Evolutionary conservation across 1,140 invertebrate genomes (phyloP).

Genomic region (Radopholus similis): DNA sequence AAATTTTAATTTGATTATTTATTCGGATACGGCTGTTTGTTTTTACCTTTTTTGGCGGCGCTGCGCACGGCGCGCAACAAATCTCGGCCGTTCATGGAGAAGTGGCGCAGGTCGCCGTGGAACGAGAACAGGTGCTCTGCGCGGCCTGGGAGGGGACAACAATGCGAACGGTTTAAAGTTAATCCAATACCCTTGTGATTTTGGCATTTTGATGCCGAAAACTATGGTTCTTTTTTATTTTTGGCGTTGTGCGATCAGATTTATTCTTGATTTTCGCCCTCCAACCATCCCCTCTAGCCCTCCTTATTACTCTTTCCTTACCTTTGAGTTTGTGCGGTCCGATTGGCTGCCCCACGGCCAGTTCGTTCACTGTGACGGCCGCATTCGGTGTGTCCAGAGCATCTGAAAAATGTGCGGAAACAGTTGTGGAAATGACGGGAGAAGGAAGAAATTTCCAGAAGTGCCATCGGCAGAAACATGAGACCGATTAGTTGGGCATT

Average conservation of each 20-base stretch:
- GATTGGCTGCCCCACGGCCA: constrained; percentile 7
- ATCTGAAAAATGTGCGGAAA: background rate
- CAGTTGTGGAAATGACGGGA: background rate
- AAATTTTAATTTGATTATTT: background rate
- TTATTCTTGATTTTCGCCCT: no score
- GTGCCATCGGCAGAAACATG: background rate
- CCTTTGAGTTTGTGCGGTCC: background rate
- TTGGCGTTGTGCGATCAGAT: background rate
- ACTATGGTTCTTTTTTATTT: background rate
- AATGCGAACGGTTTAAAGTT: no score
- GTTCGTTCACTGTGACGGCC: background rate
- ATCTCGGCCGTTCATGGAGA: constrained; percentile 10
- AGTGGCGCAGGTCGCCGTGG: constrained; percentile 8
- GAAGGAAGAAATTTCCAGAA: background rate
- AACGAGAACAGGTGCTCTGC: constrained; percentile 4
- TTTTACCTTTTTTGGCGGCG: background rate
- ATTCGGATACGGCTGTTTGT: background rate
- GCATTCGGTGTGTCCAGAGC: background rate
- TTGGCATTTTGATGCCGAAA: no score
- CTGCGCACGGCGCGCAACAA: constrained; percentile 1
- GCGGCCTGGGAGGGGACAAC: constrained; percentile 4
- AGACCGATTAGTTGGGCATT: background rate
- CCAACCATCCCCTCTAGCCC: no score
- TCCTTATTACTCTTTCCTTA: no score
- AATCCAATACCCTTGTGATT: no score